Conservation (phyloP, 2,888 invertebrate species). For the Sphecodes monilicornis region DNA sequence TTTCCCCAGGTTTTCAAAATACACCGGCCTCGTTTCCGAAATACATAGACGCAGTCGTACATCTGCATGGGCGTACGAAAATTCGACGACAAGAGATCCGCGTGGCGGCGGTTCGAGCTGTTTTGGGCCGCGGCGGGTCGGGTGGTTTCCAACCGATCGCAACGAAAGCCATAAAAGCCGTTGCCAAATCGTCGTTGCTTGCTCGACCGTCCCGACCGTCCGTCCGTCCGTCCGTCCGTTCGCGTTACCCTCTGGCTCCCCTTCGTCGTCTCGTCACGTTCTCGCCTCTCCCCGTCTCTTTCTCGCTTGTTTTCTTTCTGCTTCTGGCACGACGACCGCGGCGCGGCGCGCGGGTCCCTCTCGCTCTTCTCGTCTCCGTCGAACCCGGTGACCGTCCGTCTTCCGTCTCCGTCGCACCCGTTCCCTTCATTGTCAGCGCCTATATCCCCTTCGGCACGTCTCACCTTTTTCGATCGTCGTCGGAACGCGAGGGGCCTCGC, state of each 20-base stretch:
- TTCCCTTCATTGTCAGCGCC: slow-evolving; percentile 77
- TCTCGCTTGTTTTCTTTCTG: slow-evolving; percentile 43
- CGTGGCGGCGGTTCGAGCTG: slow-evolving; percentile 13
- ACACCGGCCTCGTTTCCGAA: slow-evolving; percentile 61
- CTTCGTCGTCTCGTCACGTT: slow-evolving; percentile 67
- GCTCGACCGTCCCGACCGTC: slow-evolving; percentile 23
- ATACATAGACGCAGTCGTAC: slow-evolving; percentile 43
- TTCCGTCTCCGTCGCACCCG: slow-evolving; percentile 56
- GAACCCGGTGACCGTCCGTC: slow-evolving; percentile 47
- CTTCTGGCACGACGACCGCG: slow-evolving; percentile 45
- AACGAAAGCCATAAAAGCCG: slow-evolving; percentile 79
- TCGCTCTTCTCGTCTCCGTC: slow-evolving; percentile 38
- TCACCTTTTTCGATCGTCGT: slow-evolving; percentile 79
- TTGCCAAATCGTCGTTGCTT: slow-evolving; percentile 77
- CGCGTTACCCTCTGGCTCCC: slow-evolving; percentile 64
- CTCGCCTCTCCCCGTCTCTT: slow-evolving; percentile 58
- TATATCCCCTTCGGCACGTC: slow-evolving; percentile 78
- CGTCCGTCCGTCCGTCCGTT: slow-evolving; percentile 38
- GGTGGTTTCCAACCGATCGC: slow-evolving; percentile 66
- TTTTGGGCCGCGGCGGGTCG: not conserved
- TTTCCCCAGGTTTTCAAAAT: slow-evolving; percentile 50
- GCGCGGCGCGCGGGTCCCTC: slow-evolving; percentile 46
- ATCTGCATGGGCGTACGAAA: slow-evolving; percentile 32
- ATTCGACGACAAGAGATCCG: slow-evolving; percentile 31
- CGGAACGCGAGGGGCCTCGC: slow-evolving; percentile 66